phyloP scores from a whole-genome alignment of 2,888 invertebrate species.

The Drosophila melanosoma region DNA sequence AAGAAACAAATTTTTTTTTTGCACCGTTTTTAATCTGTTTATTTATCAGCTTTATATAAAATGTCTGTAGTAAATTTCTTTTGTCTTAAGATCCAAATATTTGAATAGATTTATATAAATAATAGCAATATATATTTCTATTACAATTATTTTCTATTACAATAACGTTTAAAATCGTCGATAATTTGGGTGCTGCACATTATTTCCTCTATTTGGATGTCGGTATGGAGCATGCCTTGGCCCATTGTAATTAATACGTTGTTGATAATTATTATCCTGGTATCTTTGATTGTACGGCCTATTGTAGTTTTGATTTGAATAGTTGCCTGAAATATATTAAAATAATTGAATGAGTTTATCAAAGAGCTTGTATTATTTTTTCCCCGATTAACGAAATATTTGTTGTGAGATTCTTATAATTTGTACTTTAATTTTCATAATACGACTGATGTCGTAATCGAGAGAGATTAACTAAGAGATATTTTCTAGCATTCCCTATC shows the following conservation, averaged over 20 bases:
- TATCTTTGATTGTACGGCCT: slow-evolving; percentile 42
- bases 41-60: slow-evolving; percentile 2
- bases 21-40: background rate
- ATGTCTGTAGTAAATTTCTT: background rate
- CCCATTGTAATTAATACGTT: slow-evolving; percentile 34
- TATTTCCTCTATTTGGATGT: slow-evolving; percentile 35
- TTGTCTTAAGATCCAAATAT: background rate
- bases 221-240: slow-evolving; percentile 37
- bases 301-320: slow-evolving; percentile 40
- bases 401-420: background rate
- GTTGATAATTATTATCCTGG: slow-evolving; percentile 40
- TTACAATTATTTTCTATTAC: background rate
- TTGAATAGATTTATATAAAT: slow-evolving; percentile 1
- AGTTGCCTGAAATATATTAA: slow-evolving; percentile 30
- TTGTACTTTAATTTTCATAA: background rate
- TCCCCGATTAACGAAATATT: background rate
- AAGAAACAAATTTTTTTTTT: background rate
- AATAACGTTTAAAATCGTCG: slow-evolving; percentile 40
- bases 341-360: background rate
- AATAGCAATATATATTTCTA: background rate
- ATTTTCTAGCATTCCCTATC: background rate
- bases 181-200: slow-evolving; percentile 45
- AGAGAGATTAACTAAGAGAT: background rate
- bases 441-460: background rate
- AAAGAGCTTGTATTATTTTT: background rate